Conservation (phyloP, 1,140 invertebrate species). For the Xylocopa sonorina region DNA sequence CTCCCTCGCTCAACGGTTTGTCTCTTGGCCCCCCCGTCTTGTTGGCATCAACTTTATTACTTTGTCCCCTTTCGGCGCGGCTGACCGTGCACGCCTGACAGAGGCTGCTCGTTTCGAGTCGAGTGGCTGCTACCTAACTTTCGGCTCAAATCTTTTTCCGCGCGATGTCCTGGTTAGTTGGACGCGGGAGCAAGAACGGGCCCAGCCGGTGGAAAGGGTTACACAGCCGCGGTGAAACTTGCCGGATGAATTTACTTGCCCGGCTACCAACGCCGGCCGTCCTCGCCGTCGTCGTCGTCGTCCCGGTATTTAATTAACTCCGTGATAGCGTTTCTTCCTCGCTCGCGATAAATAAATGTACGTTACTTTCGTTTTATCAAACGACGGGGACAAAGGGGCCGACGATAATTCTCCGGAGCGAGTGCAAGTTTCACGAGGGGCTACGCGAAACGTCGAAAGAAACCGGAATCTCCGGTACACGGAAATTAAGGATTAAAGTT, state of each 20-base stretch:
- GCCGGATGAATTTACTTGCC: slow-evolving; percentile 6
- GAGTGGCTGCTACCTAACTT: slow-evolving; percentile 47
- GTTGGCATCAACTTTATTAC: slow-evolving; percentile 75
- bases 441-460: neutral
- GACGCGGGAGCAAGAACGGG: neutral
- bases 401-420: no score
- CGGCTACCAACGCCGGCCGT: neutral
- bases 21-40: slow-evolving; percentile 1
- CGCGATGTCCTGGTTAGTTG: slow-evolving; percentile 1
- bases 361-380: no score
- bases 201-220: neutral
- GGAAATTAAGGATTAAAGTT: slow-evolving; percentile 60
- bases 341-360: no score
- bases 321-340: no score
- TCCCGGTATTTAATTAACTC: slow-evolving; percentile 31
- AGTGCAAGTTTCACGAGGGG: no score
- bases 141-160: slow-evolving; percentile 59
- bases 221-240: neutral
- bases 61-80: slow-evolving; percentile 69
- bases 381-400: no score
- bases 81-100: slow-evolving; percentile 23
- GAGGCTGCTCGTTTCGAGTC: slow-evolving; percentile 19
- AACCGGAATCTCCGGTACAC: neutral
- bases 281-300: neutral
- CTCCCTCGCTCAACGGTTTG: neutral